These are phyloP conservation scores for Pterocles gutturalis DNA, from an alignment of 2,113 vertebrate genomes.

Conservation along the genomic window DNA sequence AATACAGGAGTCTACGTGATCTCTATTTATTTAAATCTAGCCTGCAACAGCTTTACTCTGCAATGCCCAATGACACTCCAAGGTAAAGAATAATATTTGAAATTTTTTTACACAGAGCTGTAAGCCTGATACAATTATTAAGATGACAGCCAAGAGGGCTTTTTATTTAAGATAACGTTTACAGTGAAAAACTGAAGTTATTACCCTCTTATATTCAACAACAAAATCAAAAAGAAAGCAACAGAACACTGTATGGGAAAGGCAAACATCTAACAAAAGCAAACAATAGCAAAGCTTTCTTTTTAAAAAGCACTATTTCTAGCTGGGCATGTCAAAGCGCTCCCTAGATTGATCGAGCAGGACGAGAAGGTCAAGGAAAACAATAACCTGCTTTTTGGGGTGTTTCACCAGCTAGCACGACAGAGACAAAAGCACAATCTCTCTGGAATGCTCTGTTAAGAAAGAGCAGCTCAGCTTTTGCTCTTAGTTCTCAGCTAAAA, in stretches of 20 bases:
- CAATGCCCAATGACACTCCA: neutral
- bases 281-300: neutral
- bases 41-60: neutral
- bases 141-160: neutral
- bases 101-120: neutral
- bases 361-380: slow-evolving; percentile 23
- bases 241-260: neutral
- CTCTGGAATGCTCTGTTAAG: neutral
- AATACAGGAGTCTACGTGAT: neutral
- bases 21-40: neutral
- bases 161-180: neutral
- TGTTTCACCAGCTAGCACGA: neutral
- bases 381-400: neutral
- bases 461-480: neutral
- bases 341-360: neutral
- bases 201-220: neutral
- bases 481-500: neutral
- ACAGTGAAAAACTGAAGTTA: neutral
- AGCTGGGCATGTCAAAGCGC: neutral
- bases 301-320: neutral
- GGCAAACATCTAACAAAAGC: neutral
- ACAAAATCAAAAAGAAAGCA: neutral
- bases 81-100: neutral
- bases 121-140: neutral
- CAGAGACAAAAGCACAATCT: neutral